Percentiles rank a stretch among this genome's conserved stretches.
These are phyloP conservation scores for Pitangus sulphuratus DNA, from an alignment of 2,797 vertebrate genomes.

Conservation along the genomic window DNA sequence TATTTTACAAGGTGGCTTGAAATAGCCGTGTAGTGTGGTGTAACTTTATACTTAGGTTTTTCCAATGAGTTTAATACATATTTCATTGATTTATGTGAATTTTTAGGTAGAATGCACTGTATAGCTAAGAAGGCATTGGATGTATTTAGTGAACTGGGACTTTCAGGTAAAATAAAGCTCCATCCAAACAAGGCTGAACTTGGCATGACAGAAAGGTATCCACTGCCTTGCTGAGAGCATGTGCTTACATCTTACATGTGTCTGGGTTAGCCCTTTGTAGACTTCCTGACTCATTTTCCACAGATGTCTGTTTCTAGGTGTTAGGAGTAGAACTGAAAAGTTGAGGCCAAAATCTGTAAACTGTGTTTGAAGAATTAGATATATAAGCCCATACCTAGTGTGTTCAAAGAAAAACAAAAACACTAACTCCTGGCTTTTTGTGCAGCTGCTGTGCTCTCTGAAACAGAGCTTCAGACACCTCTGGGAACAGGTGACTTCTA, in stretches of 20 bases:
- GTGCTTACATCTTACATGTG: neutral
- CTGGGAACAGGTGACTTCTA: neutral
- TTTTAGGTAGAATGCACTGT: neutral
- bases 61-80: neutral
- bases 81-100: neutral
- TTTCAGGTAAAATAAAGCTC: neutral
- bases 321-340: neutral
- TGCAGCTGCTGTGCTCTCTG: neutral
- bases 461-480: neutral
- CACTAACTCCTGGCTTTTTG: neutral
- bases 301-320: neutral
- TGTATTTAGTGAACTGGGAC: neutral
- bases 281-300: neutral
- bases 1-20: neutral
- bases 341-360: neutral
- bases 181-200: neutral
- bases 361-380: neutral
- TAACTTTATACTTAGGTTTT: neutral
- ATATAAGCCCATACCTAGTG: neutral
- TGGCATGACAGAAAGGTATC: neutral
- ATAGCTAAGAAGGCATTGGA: neutral
- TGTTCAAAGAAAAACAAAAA: neutral
- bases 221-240: neutral
- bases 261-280: neutral
- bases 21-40: neutral